phyloP scores from a whole-genome alignment of 2,113 vertebrate species.

The Mastomys coucha region DNA sequence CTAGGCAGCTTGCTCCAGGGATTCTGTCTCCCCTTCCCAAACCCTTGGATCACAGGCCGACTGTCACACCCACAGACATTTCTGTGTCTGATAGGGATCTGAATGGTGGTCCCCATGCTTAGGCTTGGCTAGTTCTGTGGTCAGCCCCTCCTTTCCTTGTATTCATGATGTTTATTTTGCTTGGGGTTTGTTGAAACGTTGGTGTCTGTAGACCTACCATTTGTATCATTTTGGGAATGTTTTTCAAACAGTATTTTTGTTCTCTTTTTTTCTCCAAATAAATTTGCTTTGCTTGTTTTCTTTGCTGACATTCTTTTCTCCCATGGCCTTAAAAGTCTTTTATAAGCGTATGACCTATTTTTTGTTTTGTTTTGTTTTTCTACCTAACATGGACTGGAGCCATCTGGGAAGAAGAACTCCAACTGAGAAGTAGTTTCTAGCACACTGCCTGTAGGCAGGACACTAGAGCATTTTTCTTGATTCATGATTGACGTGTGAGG shows the following conservation, averaged over 20 bases:
- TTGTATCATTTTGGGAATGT: background rate
- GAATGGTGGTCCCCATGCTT: background rate
- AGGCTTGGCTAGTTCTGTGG: background rate
- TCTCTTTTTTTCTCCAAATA: background rate
- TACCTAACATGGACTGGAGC: background rate
- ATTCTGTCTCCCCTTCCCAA: background rate
- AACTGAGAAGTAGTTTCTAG: background rate
- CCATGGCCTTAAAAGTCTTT: background rate
- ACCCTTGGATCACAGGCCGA: background rate
- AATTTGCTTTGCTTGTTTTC: background rate
- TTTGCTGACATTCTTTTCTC: background rate
- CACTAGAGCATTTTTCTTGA: background rate
- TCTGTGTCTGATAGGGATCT: background rate
- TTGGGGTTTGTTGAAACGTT: background rate
- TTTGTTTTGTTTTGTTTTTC: background rate
- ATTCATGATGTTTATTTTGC: background rate
- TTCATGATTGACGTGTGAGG: background rate
- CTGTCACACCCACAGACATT: background rate
- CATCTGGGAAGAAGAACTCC: background rate
- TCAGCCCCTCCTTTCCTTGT: background rate
- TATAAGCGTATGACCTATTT: background rate
- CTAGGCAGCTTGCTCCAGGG: background rate
- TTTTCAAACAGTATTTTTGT: background rate
- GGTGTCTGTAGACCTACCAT: background rate
- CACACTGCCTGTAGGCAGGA: background rate